A percentile compares a stretch with the other conserved stretches of the same genome.
Conservation (phyloP, 2,797 vertebrate species). For the Gallinago solitaria region DNA sequence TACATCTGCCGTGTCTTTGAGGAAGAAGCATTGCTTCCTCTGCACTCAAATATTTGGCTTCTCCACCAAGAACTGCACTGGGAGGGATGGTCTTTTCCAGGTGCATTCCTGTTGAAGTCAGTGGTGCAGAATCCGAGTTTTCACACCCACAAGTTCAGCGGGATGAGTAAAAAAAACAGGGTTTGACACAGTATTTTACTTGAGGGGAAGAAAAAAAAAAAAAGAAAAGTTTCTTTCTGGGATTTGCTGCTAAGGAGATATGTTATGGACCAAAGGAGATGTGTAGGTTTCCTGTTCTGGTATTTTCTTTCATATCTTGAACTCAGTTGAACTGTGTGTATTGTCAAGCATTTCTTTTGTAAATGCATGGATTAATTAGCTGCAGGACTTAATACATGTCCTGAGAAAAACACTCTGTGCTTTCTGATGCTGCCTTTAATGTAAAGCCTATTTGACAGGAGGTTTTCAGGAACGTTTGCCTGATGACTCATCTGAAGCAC, state of each 20-base stretch:
- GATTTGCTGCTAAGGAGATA: background rate
- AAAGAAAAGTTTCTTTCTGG: background rate
- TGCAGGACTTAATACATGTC: background rate
- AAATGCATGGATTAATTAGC: slow-evolving; percentile 21
- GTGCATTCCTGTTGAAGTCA: background rate
- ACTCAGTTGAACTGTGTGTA: background rate
- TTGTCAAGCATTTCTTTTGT: background rate
- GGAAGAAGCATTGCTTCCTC: background rate
- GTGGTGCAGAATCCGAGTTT: background rate
- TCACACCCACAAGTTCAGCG: background rate
- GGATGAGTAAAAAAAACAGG: background rate
- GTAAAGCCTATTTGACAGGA: slow-evolving; percentile 2
- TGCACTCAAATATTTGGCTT: background rate
- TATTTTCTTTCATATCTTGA: background rate
- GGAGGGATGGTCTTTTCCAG: background rate
- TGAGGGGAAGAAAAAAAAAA: background rate
- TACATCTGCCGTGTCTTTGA: background rate
- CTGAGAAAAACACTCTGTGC: slow-evolving; percentile 4
- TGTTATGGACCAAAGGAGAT: background rate
- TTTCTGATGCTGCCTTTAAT: background rate
- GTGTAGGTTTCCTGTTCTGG: background rate
- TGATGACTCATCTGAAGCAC: slow-evolving; percentile 8
- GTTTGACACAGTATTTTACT: background rate
- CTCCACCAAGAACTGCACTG: background rate
- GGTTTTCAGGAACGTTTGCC: background rate